Evolutionary conservation across 2,113 vertebrate genomes (phyloP), one percentile per base, ranked within the genome.

Genomic region (Microtus oregoni): DNA sequence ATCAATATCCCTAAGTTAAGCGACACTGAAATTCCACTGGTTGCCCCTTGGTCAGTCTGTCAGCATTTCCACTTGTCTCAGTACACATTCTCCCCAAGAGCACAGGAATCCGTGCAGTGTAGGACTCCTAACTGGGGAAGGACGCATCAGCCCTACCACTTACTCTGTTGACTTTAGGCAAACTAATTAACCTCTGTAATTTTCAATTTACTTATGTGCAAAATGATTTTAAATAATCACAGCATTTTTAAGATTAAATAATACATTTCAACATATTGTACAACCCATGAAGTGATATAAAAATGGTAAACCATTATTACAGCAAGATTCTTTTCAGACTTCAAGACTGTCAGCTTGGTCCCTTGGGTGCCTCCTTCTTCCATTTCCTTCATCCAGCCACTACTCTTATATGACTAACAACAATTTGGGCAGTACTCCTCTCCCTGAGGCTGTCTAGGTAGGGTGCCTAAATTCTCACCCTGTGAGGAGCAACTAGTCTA

Each of bases 141-240:
- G 22, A 81, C 0, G 10, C 12, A 61, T 82, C 28, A 93, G 73
- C 78, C 79, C 20, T 5, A 73, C 77, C 83, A 94, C 15, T 73
- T 61, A 73, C 7, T 87, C 12, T 89, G 78, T 1, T 86, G 72
- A 87, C 63, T 72, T 93, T 65, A 94, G 79, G 35, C 38, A 67
- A 82, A 91, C 68, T 78, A 88, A 83, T 79, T 79, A 79, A 90
- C 30, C 17, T 86, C 67, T 19, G 65, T n/a, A 30, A 96, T 13
- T 81, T 94, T 92, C 11, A 61, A 14, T 93, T 94, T 76, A 86
- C 26, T 91, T 55, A 94, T 61, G 67, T 38, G 61, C 90, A 94
- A 89, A 81, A 67, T 89, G 41, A 90, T 78, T 83, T 72, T 85
- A 92, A 90, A 96, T 28, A 91, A 91, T 50, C 38, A 90, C 2